Conservation (phyloP, 1,140 invertebrate genomes). For the Sinonovacula constricta region DNA sequence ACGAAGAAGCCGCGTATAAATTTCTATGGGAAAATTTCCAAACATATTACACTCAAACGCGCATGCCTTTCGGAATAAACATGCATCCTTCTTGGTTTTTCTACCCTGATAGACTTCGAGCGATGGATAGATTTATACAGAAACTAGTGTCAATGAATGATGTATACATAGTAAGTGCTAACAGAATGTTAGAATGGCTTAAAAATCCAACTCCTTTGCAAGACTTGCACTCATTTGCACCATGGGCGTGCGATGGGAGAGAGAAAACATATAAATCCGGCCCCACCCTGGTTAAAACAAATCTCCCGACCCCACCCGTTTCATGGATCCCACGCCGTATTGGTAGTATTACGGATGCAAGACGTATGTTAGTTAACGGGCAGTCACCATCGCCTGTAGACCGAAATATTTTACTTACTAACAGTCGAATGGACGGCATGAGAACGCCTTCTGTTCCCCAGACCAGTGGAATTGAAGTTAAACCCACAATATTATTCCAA, state of each 20-base stretch:
- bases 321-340: slow-evolving; percentile 30
- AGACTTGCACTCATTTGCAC: slow-evolving; percentile 56
- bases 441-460: not conserved
- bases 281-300: slow-evolving; percentile 12
- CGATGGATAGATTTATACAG: slow-evolving; percentile 67
- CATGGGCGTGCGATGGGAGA: slow-evolving; percentile 58
- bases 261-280: slow-evolving; percentile 24
- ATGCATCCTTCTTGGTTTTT: slow-evolving; percentile 71
- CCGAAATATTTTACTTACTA: slow-evolving; percentile 11
- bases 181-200: slow-evolving; percentile 69
- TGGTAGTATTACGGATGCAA: not conserved
- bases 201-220: slow-evolving; percentile 60
- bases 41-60: slow-evolving; percentile 62
- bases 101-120: slow-evolving; percentile 55
- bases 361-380: not conserved
- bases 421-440: not conserved
- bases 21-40: slow-evolving; percentile 70
- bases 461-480: not conserved
- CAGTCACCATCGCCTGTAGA: not conserved
- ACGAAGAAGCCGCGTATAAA: slow-evolving; percentile 59
- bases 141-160: slow-evolving; percentile 60
- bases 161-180: slow-evolving; percentile 67
- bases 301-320: slow-evolving; percentile 5
- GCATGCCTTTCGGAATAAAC: slow-evolving; percentile 69
- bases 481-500: not conserved